A percentile compares a stretch with the other conserved stretches of the same genome.
Conservation (phyloP, 2,888 invertebrate genomes). For the Hermaeophaga mercurialis region DNA sequence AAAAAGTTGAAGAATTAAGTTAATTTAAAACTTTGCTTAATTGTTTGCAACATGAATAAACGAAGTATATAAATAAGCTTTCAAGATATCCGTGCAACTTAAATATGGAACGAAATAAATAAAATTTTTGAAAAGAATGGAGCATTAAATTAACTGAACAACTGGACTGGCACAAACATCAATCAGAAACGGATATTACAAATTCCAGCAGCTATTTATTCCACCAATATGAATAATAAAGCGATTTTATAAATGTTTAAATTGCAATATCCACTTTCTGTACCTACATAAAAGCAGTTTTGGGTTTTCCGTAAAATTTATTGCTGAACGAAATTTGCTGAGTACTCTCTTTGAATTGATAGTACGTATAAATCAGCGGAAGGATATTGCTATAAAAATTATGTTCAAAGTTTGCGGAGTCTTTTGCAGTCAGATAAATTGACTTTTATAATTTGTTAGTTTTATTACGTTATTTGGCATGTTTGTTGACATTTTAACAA, state of each 20-base stretch:
- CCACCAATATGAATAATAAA: slow-evolving; percentile 27
- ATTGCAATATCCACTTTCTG: slow-evolving; percentile 47
- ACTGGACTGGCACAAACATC: slow-evolving; percentile 1
- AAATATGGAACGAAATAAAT: too few relatives aligned
- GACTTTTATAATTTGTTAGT: slow-evolving; percentile 54
- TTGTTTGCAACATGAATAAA: too few relatives aligned
- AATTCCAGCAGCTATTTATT: slow-evolving; percentile 20
- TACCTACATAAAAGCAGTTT: slow-evolving; percentile 50
- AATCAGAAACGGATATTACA: slow-evolving; percentile 9
- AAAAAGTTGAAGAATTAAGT: too few relatives aligned
- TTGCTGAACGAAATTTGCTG: slow-evolving; percentile 53
- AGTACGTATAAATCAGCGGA: slow-evolving; percentile 52
- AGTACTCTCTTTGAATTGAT: slow-evolving; percentile 54
- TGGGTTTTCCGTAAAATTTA: slow-evolving; percentile 49
- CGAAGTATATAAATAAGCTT: too few relatives aligned
- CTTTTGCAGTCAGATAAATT: slow-evolving; percentile 53
- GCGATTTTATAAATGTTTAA: slow-evolving; percentile 40
- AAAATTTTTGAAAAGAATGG: too few relatives aligned
- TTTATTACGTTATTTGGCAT: slow-evolving; percentile 51
- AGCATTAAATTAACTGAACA: too few relatives aligned
- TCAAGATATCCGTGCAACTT: too few relatives aligned
- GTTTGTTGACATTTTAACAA: slow-evolving; percentile 43
- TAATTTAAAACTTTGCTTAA: too few relatives aligned
- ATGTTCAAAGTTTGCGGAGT: slow-evolving; percentile 54
- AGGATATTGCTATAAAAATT: slow-evolving; percentile 55